Evolutionary conservation across 2,888 invertebrate genomes (phyloP).

Genomic region (Clepsis dumicolana): DNA sequence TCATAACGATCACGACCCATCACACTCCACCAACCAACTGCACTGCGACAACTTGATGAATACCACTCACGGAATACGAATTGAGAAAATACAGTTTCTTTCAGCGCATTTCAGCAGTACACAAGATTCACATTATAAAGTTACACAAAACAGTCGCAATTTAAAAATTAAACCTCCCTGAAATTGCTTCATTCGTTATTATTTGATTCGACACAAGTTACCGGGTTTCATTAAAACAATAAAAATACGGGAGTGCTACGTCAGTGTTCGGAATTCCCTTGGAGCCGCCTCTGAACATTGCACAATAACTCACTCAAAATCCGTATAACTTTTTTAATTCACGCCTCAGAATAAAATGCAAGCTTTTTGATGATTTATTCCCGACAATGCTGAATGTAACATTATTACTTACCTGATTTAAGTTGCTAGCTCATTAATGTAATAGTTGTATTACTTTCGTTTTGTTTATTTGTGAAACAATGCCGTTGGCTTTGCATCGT

Average conservation of each 20-base stretch:
- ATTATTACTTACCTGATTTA: background rate
- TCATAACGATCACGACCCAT: conserved; percentile 71
- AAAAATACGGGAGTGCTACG: conserved; percentile 38
- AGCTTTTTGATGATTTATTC: conserved; percentile 77
- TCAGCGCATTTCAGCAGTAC: background rate
- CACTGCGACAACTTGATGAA: conserved; percentile 46
- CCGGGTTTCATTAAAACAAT: conserved; percentile 34
- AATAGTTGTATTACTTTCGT: conserved; percentile 4
- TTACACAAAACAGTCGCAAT: background rate
- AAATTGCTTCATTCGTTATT: conserved; percentile 32
- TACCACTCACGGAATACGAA: conserved; percentile 37
- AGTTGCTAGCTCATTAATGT: conserved; percentile 1
- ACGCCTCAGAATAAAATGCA: conserved; percentile 77
- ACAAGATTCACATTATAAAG: background rate
- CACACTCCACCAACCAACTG: conserved; percentile 58
- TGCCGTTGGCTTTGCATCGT: conserved; percentile 27
- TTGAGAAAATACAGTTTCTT: conserved; percentile 13
- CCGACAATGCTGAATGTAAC: conserved; percentile 56
- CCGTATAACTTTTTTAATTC: conserved; percentile 84
- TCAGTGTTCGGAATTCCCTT: conserved; percentile 55
- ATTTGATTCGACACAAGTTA: conserved; percentile 35
- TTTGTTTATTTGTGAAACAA: conserved; percentile 16
- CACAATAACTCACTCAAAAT: conserved; percentile 83
- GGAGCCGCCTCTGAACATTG: conserved; percentile 68
- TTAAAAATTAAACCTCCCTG: conserved; percentile 2